Conservation (phyloP, 2,797 vertebrate genomes). For the Pseudomugil gertrudae region DNA sequence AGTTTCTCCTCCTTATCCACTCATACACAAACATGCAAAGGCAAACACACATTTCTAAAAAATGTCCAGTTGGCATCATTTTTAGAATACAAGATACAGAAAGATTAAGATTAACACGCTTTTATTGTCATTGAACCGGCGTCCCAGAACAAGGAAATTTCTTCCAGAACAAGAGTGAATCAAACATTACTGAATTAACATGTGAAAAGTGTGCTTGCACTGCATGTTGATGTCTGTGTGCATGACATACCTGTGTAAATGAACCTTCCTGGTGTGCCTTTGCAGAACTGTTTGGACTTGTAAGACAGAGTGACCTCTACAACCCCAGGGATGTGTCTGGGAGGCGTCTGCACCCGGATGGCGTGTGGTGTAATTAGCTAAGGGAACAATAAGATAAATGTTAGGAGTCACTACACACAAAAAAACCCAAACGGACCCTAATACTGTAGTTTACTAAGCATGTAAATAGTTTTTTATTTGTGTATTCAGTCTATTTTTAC, state of each 20-base stretch:
- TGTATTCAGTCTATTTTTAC: background rate
- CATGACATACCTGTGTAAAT: constrained; percentile 92
- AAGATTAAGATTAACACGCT: no score
- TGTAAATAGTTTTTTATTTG: background rate
- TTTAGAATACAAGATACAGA: background rate
- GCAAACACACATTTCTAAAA: constrained; percentile 23
- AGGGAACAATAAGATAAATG: constrained; percentile 18
- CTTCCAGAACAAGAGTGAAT: no score
- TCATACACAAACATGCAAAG: constrained; percentile 4
- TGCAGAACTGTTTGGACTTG: constrained; percentile 99
- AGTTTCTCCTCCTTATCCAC: constrained; percentile 10
- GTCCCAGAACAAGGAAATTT: no score
- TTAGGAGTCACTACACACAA: constrained; percentile 11
- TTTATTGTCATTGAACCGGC: no score
- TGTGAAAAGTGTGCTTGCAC: background rate
- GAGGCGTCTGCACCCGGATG: constrained; percentile 84
- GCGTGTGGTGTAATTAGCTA: constrained; percentile 84
- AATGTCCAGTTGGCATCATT: background rate
- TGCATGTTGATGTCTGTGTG: constrained; percentile 10
- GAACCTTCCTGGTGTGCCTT: constrained; percentile 97
- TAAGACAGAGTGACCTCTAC: constrained; percentile 98
- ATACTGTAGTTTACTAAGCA: background rate
- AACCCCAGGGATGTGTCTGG: constrained; percentile 88
- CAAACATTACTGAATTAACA: background rate
- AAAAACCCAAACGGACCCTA: background rate